These are phyloP conservation scores for Tribolium freemani DNA, from an alignment of 2,888 invertebrate genomes.

Conservation along the genomic window DNA sequence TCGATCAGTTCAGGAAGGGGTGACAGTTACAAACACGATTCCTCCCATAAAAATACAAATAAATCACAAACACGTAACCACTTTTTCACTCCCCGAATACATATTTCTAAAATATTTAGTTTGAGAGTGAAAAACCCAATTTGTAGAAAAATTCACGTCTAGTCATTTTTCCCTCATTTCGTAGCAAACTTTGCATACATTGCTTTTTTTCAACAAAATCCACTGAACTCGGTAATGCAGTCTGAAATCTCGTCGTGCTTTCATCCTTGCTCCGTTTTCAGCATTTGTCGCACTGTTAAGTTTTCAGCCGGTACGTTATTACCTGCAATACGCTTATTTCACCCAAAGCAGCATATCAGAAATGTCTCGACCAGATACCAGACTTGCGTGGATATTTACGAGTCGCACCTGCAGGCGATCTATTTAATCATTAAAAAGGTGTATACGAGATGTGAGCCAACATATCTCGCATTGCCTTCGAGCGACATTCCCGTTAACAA, in stretches of 20 bases:
- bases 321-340: background rate
- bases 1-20: background rate
- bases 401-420: conserved; percentile 27
- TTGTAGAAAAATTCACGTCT: background rate
- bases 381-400: conserved; percentile 26
- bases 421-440: conserved; percentile 34
- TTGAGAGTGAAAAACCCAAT: background rate
- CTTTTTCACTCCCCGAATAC: background rate
- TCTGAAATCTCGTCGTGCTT: background rate
- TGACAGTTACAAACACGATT: background rate
- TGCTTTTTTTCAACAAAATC: background rate
- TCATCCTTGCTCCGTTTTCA: background rate
- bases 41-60: background rate
- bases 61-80: background rate
- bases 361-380: conserved; percentile 17
- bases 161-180: background rate
- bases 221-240: background rate
- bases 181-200: background rate
- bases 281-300: background rate
- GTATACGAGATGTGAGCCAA: conserved; percentile 20
- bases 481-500: conserved; percentile 22
- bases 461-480: conserved; percentile 1
- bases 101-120: background rate
- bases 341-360: conserved; percentile 6
- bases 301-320: background rate